A percentile compares a stretch with the other conserved stretches of the same genome.
Evolutionary conservation across 2,113 vertebrate species (phyloP).

Genomic region (Grallaria varia): DNA sequence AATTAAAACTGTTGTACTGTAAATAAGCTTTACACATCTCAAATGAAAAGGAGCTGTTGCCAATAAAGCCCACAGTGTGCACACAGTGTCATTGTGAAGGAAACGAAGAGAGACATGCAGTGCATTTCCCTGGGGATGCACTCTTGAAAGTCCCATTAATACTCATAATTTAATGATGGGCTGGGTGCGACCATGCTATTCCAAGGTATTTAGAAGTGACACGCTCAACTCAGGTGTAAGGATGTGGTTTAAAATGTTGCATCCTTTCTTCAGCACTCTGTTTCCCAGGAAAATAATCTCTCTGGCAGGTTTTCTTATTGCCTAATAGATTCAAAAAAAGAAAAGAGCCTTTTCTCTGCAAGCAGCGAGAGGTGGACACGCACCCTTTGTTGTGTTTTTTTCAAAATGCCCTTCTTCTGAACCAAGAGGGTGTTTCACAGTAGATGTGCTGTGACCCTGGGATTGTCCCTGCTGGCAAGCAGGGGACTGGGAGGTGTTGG

Average conservation of each 20-base stretch:
- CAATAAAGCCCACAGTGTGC: conserved; percentile 10
- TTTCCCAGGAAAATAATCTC: not conserved
- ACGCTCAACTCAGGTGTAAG: not conserved
- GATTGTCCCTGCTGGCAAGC: not conserved
- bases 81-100: not conserved
- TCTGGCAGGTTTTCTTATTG: not conserved
- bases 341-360: not conserved
- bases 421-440: rapidly evolving
- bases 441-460: not conserved
- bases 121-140: not conserved
- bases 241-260: not conserved
- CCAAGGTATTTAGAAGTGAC: not conserved
- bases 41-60: conserved; percentile 15
- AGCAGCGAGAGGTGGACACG: not conserved
- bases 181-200: not conserved
- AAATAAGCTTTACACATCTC: conserved; percentile 40
- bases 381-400: not conserved
- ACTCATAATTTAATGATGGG: not conserved
- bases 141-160: conserved; percentile 22
- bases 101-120: not conserved
- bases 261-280: not conserved
- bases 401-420: not conserved
- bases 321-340: not conserved
- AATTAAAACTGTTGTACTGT: conserved; percentile 54
- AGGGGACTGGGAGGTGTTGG: not conserved